A percentile compares a stretch with the other conserved stretches of the same genome.
phyloP scores from a whole-genome alignment of 2,797 vertebrate genomes.

The Neoniphon sammara region DNA sequence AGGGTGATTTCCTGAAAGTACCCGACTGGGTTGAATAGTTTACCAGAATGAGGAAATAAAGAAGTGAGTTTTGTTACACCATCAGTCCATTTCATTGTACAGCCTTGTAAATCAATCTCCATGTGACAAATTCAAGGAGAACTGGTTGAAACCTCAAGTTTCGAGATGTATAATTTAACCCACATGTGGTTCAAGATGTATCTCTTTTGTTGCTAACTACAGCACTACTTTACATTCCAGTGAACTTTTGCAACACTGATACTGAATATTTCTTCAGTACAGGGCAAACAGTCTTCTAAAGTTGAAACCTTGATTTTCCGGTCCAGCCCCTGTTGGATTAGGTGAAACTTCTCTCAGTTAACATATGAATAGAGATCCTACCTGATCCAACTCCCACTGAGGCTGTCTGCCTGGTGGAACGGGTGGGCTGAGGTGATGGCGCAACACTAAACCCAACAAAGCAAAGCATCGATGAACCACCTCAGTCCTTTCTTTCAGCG shows the following conservation, averaged over 20 bases:
- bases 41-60: constrained; percentile 38
- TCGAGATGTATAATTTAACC: constrained; percentile 1
- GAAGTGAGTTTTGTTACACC: constrained; percentile 4
- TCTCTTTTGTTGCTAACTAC: background rate
- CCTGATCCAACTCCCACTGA: background rate
- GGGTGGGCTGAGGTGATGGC: background rate
- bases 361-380: background rate
- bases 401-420: constrained; percentile 1
- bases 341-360: constrained; percentile 4
- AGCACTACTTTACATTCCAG: background rate
- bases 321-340: background rate
- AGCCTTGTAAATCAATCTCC: background rate
- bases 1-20: background rate
- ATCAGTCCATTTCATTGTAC: constrained; percentile 5
- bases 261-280: background rate
- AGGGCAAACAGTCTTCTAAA: background rate
- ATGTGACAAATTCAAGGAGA: constrained; percentile 1
- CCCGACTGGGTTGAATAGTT: background rate
- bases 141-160: constrained; percentile 8
- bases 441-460: background rate
- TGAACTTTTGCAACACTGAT: background rate
- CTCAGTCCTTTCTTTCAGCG: background rate
- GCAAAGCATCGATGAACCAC: background rate
- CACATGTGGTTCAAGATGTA: background rate
- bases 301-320: constrained; percentile 6